Evolutionary conservation across 53 echinoderm and acorn worm genomes (phyloP), one percentile per base, ranked within the genome.

Genomic region (Temnopleurus reevesii): DNA sequence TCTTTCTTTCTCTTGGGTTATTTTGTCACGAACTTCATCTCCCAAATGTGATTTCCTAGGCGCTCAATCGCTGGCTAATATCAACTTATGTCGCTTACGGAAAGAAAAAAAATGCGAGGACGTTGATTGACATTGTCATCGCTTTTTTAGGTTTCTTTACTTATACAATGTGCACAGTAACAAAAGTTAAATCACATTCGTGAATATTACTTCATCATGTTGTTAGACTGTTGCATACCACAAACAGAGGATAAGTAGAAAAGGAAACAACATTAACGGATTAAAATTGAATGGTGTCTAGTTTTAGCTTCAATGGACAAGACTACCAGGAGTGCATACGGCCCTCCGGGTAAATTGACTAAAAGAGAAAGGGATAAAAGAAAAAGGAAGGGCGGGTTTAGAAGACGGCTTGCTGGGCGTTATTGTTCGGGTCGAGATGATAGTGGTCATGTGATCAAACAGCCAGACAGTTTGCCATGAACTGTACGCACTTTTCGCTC

Each of bases 391-490:
- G 71, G 10, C 41, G 71, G 71, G 23, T 71, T 71, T 71, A 71
- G 71, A 13, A 71, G 71, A 71, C 71, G 71, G 36, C 71, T 71
- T 41, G 41, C 71, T n/a, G 71, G 21, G 71, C 23, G 41, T 41
- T 23, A 71, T 71, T 71, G 71, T 71, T 71, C n/a, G 30, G 36
- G 41, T 17, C 5, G 4, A 4, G 38, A 71, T 38, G 71, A n/a
- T 4, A 34, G 18, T 33, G 33, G 34, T 4, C 71, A 71, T 41
- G 71, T 71, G 71, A 71, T 71, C 38, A 71, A 19, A 41, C 8
- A 41, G 71, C 19, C 21, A 71, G 71, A 71, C 71, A 23, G 41
- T n/a, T 71, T n/a, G 71, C 71, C 71, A 71, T 71, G 71, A 71
- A 71, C 71, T 71, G 43, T 71, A 41, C 71, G 71, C 71, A 71